Base-by-base conservation (phyloP, 2,888 invertebrate genomes). In the Leptarthrus brevirostris region DNA sequence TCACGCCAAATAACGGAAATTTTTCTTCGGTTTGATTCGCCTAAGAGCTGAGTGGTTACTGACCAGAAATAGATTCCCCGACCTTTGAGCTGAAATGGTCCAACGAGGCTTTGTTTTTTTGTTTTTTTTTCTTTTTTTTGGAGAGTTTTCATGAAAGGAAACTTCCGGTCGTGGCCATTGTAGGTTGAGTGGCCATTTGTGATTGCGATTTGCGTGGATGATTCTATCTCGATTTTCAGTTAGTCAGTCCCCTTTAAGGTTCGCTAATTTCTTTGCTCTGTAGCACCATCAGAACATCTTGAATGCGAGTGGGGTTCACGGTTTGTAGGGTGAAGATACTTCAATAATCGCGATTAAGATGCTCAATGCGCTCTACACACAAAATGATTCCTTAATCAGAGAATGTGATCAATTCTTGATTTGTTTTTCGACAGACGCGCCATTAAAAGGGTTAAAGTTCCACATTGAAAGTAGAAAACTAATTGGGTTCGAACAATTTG, bases 111-210 rank as follows among this genome's bases (percentile, higher is more conserved):
- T 18, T 8, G 53, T 53, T n/a, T n/a, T n/a, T n/a, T n/a, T n/a
- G n/a, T n/a, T n/a, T n/a, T n/a, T n/a, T n/a, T n/a, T n/a, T n/a
- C n/a, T n/a, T 14, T 6, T 40, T 44, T 44, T 22, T n/a, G n/a
- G n/a, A n/a, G n/a, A n/a, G 34, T 49, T 47, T 18, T 34, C 8
- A 72, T 26, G 49, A 72, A 72, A 58, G 47, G 72, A 10, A 61
- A 72, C 72, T 72, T 72, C 72, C 72, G 72, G 72, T 30, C 61
- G 61, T 30, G 52, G 72, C 61, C 72, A 58, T 72, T 72, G 61
- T 72, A 58, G 72, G 47, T 58, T 49, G 61, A 72, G 72, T 58
- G 72, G 56, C 72, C 72, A 72, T 72, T 72, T 72, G 56, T 49
- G 61, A 40, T 24, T 30, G 26, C 40, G 72, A 72, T 72, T 72